Percentiles rank a stretch among this genome's conserved stretches.
These are phyloP conservation scores for Calameuta idolon DNA, from an alignment of 2,888 invertebrate species.

Conservation along the genomic window DNA sequence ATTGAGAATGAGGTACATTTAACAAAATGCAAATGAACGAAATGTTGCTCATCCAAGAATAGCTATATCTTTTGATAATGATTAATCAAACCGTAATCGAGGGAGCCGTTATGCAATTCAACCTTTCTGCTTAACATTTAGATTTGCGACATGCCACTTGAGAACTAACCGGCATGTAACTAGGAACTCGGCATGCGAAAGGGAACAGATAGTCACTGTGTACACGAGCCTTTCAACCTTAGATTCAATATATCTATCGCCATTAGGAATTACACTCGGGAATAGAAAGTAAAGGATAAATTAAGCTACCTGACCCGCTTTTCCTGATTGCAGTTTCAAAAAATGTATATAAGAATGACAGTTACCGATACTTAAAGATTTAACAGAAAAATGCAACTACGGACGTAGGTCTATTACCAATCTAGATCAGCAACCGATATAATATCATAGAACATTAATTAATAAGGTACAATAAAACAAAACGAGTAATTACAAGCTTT, in stretches of 20 bases:
- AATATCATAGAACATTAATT: too few species aligned
- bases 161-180: too few species aligned
- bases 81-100: not conserved
- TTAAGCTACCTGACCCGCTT: slow-evolving; percentile 8
- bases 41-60: not conserved
- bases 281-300: slow-evolving; percentile 54
- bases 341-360: not conserved
- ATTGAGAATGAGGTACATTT: too few species aligned
- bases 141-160: not conserved
- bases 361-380: too few species aligned
- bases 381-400: too few species aligned
- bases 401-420: too few species aligned
- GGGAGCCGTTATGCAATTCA: not conserved
- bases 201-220: not conserved
- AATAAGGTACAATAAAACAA: too few species aligned
- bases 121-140: not conserved
- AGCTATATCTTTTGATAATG: not conserved
- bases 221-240: slow-evolving; percentile 1
- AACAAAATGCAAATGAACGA: not conserved
- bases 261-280: slow-evolving; percentile 35
- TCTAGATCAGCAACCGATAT: too few species aligned
- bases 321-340: not conserved
- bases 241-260: slow-evolving; percentile 8
- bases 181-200: too few species aligned
- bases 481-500: too few species aligned